These are phyloP conservation scores for Pseudorhombus dupliciocellatus DNA, from an alignment of 2,113 vertebrate genomes.

Conservation along the genomic window DNA sequence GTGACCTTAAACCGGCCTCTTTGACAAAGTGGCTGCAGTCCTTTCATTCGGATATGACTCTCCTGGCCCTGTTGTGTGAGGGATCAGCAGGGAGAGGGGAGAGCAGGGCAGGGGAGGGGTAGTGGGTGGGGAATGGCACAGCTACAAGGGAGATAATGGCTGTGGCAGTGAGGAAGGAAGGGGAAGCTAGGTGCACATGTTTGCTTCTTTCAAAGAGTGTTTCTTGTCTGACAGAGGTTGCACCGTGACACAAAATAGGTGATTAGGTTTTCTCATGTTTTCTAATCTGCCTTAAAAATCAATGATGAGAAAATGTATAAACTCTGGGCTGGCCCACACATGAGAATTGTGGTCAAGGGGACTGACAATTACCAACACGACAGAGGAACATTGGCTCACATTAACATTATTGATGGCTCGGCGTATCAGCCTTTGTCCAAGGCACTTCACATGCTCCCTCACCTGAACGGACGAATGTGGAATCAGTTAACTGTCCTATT, in stretches of 20 bases:
- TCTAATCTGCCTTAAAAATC: too few species aligned
- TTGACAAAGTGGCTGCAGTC: slow-evolving; percentile 18
- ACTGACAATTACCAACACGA: too few species aligned
- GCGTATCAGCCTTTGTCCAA: too few species aligned
- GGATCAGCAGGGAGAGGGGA: background rate
- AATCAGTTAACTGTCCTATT: too few species aligned
- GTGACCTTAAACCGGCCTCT: slow-evolving; percentile 33
- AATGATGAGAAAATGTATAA: too few species aligned
- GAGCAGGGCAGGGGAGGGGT: background rate
- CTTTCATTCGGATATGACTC: slow-evolving; percentile 19
- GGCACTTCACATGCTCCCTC: too few species aligned
- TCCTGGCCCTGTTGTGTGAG: slow-evolving; percentile 35
- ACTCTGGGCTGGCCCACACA: too few species aligned
- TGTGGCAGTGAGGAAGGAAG: slow-evolving; percentile 49
- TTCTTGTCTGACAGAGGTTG: background rate
- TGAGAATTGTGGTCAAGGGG: too few species aligned
- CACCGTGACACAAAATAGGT: background rate
- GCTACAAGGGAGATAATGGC: slow-evolving; percentile 52
- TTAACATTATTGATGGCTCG: too few species aligned
- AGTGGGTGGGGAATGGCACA: background rate
- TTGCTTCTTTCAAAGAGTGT: background rate
- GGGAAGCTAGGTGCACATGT: slow-evolving; percentile 13
- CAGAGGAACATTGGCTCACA: too few species aligned
- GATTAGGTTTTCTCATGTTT: too few species aligned
- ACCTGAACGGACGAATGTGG: too few species aligned